phyloP scores from a whole-genome alignment of 2,888 invertebrate genomes.

The Tetramorium bicarinatum region DNA sequence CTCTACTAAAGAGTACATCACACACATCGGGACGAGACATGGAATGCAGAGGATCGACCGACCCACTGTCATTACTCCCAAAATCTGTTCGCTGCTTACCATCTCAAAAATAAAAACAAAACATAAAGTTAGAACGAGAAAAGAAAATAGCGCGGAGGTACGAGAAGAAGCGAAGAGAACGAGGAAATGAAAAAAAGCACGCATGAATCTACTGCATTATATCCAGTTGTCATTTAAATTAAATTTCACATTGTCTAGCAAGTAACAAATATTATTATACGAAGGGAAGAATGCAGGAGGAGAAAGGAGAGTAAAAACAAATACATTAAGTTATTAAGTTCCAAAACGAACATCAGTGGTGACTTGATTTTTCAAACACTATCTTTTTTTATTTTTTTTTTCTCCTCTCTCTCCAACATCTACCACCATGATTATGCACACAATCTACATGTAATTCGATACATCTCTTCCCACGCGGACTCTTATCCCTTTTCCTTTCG shows the following conservation, averaged over 20 bases:
- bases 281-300: conserved; percentile 83
- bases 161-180: conserved; percentile 71
- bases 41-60: conserved; percentile 65
- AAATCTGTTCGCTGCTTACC: conserved; percentile 73
- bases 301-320: conserved; percentile 83
- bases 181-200: conserved; percentile 71
- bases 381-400: conserved; percentile 26
- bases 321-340: conserved; percentile 83
- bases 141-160: conserved; percentile 63
- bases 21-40: conserved; percentile 65
- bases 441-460: not conserved
- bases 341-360: conserved; percentile 82
- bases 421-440: conserved; percentile 19
- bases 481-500: conserved; percentile 9
- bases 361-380: conserved; percentile 77
- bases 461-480: not conserved
- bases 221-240: conserved; percentile 84
- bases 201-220: conserved; percentile 82
- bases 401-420: conserved; percentile 12
- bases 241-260: conserved; percentile 84
- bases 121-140: conserved; percentile 63
- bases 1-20: conserved; percentile 15
- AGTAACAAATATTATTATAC: conserved; percentile 83
- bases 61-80: conserved; percentile 70
- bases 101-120: conserved; percentile 55